Evolutionary conservation across 2,113 vertebrate genomes (phyloP), one percentile per base, ranked within the genome.

Genomic region (Cathartes aura): DNA sequence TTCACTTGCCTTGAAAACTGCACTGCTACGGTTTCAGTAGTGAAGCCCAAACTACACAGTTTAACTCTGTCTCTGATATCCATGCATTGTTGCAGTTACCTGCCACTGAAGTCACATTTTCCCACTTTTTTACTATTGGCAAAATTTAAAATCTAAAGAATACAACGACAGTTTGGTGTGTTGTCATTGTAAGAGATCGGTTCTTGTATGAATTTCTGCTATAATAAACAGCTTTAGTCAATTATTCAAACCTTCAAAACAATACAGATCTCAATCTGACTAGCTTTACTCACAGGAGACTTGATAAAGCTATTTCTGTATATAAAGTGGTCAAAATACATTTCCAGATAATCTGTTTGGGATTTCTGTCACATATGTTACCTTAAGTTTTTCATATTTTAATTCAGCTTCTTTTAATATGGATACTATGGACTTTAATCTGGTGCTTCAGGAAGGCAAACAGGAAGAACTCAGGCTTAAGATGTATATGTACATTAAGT

Each of bases 401-500:
- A 34, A 12, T 52, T 34, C 6, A 67, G 5, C 6, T 76, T 72
- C 45, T 75, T 71, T 67, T 27, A 43, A 56, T 53, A 59, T 11
- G 7, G 26, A 32, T 40, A 26, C 7, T 12, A 64, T 3, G 13
- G 19, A 55, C 24, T 79, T 64, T n/a, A 52, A 38, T 34, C 21
- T 45, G 12, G 8, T 83, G 4, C 5, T 64, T 74, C 50, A 74
- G 43, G 70, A 82, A 75, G 4, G 27, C 8, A 63, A 82, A 63
- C 5, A 73, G 32, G n/a, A 68, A 86, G 72, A 82, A 42, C 1
- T 52, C 34, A 48, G 22, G 15, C 24, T 81, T 29, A 20, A 27
- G 14, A 34, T 58, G 5, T 45, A 16, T 34, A 34, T 0, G 0
- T 9, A 50, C 27, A 56, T 67, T 50, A 80, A 59, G 12, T 38